Conservation (phyloP, 1,140 invertebrate species). For the Drosophila navojoa region DNA sequence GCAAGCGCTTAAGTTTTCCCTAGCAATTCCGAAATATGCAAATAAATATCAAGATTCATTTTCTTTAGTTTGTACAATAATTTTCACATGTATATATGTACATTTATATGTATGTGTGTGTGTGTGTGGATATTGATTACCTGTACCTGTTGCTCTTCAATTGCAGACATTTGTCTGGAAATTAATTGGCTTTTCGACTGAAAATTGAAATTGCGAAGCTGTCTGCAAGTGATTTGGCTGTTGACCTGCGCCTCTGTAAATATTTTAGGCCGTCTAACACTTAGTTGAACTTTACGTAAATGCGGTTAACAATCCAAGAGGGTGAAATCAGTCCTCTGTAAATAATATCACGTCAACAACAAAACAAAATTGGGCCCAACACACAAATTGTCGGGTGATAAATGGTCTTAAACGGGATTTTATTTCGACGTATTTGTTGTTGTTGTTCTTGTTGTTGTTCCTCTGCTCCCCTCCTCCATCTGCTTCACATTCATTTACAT, state of each 20-base stretch:
- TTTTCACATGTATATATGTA: background rate
- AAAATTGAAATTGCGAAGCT: background rate
- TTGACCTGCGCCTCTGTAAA: slow-evolving; percentile 37
- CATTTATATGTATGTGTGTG: too few relatives aligned
- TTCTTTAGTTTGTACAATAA: too few relatives aligned
- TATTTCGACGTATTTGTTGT: slow-evolving; percentile 53
- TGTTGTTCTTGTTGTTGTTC: slow-evolving; percentile 5
- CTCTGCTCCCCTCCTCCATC: too few relatives aligned
- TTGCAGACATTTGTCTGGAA: slow-evolving; percentile 7
- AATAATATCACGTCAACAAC: slow-evolving; percentile 73
- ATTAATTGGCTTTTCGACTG: slow-evolving; percentile 4
- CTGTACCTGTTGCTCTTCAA: background rate
- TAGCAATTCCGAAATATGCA: too few relatives aligned
- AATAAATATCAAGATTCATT: too few relatives aligned
- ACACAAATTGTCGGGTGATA: slow-evolving; percentile 77
- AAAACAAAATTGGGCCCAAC: slow-evolving; percentile 54
- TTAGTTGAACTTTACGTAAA: slow-evolving; percentile 48
- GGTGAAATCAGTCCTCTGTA: slow-evolving; percentile 81
- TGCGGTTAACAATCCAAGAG: slow-evolving; percentile 71
- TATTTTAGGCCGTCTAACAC: slow-evolving; percentile 40
- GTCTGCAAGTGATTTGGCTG: slow-evolving; percentile 18
- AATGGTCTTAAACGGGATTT: slow-evolving; percentile 78
- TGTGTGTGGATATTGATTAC: background rate
- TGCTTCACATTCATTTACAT: too few relatives aligned
- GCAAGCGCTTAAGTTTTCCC: too few relatives aligned